A percentile compares a stretch with the other conserved stretches of the same genome.
Conservation (phyloP, 2,113 vertebrate genomes). For the Stigmatopora nigra region DNA sequence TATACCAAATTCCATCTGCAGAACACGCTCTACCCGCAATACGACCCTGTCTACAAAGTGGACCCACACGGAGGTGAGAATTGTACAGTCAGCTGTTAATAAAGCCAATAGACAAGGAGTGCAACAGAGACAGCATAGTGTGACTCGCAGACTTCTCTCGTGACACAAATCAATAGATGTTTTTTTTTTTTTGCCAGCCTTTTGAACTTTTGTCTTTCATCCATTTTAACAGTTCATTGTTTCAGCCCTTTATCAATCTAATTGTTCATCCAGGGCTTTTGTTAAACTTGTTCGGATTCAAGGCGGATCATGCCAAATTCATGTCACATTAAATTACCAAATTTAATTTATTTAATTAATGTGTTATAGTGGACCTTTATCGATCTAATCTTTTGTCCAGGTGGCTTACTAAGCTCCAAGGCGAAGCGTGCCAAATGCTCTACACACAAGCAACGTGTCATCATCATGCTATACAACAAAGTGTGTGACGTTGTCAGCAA, state of each 20-base stretch:
- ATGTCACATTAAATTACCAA: too few relatives aligned
- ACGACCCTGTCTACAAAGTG: constrained; percentile 95
- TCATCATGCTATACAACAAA: constrained; percentile 98
- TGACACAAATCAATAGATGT: too few relatives aligned
- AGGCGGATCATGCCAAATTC: too few relatives aligned
- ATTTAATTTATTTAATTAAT: too few relatives aligned
- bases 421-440: constrained; percentile 96
- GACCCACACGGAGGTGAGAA: constrained; percentile 83
- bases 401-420: constrained; percentile 89
- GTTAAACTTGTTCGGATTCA: too few relatives aligned
- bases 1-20: constrained; percentile 98
- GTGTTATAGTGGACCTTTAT: neutral
- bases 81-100: neutral
- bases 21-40: constrained; percentile 96
- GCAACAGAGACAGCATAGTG: too few relatives aligned
- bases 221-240: too few relatives aligned
- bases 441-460: constrained; percentile 93
- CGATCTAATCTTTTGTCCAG: constrained; percentile 52
- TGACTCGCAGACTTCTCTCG: too few relatives aligned
- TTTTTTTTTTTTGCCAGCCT: too few relatives aligned
- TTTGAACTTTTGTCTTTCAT: too few relatives aligned
- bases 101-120: neutral
- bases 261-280: too few relatives aligned
- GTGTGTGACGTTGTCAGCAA: constrained; percentile 96
- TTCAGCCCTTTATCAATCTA: too few relatives aligned